phyloP scores from a whole-genome alignment of 1,140 invertebrate genomes.

The Neodiprion pinetum region DNA sequence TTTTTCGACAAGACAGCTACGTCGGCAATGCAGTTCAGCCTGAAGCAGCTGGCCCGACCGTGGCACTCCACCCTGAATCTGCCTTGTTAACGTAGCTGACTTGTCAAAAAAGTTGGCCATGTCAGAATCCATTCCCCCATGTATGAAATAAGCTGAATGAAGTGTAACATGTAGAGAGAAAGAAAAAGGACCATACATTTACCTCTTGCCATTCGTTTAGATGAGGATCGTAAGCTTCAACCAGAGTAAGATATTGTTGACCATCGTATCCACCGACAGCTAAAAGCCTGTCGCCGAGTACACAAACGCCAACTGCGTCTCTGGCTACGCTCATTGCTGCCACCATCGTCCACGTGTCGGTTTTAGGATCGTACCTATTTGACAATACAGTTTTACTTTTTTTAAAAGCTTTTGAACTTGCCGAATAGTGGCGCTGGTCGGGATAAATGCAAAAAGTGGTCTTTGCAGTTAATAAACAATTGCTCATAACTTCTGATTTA shows the following conservation, averaged over 20 bases:
- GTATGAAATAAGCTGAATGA: too few species aligned
- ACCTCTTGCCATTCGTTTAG: conserved; percentile 86
- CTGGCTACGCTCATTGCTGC: conserved; percentile 85
- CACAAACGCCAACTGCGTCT: conserved; percentile 91
- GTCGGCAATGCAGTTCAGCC: too few species aligned
- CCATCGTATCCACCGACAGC: conserved; percentile 96
- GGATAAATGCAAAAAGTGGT: too few species aligned
- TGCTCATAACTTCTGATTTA: background rate
- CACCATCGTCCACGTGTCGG: conserved; percentile 90
- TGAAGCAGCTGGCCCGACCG: too few species aligned
- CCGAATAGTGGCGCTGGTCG: too few species aligned
- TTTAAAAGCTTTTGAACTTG: background rate
- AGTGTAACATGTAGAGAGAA: too few species aligned
- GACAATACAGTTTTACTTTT: conserved; percentile 25
- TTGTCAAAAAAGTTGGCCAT: background rate
- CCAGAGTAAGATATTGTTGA: conserved; percentile 87
- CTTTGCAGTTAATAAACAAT: background rate
- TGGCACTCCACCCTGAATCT: too few species aligned
- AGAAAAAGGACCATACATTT: conserved; percentile 32
- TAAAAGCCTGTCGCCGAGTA: conserved; percentile 87
- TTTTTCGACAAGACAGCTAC: background rate
- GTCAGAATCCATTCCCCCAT: too few species aligned
- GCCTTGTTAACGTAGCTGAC: background rate
- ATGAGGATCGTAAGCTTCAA: conserved; percentile 93
- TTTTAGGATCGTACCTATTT: conserved; percentile 73